A percentile compares a stretch with the other conserved stretches of the same genome.
These are phyloP conservation scores for Drosophila mimica DNA, from an alignment of 2,888 invertebrate genomes.

Conservation along the genomic window DNA sequence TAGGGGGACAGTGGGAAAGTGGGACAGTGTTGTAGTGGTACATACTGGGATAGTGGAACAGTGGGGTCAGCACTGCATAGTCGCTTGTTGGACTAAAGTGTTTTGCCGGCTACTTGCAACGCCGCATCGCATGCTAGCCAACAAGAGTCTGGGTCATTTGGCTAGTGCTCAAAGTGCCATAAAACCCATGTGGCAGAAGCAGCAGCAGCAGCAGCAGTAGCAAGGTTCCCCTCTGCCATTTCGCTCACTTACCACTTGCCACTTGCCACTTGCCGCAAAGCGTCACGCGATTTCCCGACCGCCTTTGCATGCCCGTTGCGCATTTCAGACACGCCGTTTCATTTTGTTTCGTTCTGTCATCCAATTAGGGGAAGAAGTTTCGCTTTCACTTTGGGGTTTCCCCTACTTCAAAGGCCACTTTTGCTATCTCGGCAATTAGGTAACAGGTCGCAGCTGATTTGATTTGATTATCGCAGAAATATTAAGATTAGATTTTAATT, in stretches of 20 bases:
- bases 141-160: conserved; percentile 68
- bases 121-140: conserved; percentile 58
- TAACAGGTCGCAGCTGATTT: conserved; percentile 46
- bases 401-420: neutral
- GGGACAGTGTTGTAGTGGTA: neutral
- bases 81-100: conserved; percentile 51
- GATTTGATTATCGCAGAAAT: conserved; percentile 11
- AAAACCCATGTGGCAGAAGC: conserved; percentile 40
- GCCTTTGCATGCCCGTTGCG: conserved; percentile 45
- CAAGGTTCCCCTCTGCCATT: conserved; percentile 1
- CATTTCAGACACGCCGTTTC: conserved; percentile 48
- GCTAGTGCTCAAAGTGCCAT: conserved; percentile 52
- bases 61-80: conserved; percentile 9
- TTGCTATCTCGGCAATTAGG: conserved; percentile 32
- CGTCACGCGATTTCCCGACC: conserved; percentile 57
- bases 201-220: neutral
- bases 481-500: conserved; percentile 32
- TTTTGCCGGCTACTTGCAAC: conserved; percentile 58
- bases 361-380: conserved; percentile 55
- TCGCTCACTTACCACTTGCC: neutral
- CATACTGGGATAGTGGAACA: neutral
- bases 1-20: neutral
- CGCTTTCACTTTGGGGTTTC: conserved; percentile 32
- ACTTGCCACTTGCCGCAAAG: conserved; percentile 34
- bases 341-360: conserved; percentile 44